Conservation (phyloP, 2,888 invertebrate genomes). For the Glomeris marginata region DNA sequence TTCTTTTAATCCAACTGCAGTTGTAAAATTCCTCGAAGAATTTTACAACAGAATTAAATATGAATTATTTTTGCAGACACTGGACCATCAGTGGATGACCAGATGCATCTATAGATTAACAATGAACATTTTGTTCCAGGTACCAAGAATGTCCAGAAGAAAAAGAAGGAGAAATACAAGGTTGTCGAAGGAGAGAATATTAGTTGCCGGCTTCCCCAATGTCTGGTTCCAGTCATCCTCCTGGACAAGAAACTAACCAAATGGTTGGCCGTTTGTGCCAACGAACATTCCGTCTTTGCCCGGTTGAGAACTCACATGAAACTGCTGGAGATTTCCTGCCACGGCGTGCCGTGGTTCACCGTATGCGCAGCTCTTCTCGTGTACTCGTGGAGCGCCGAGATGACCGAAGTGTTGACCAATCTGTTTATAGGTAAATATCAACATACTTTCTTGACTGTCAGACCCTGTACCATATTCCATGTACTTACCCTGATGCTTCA, state of each 20-base stretch:
- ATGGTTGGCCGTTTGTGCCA: slow-evolving; percentile 9
- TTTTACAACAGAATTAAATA: no score
- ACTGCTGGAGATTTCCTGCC: slow-evolving; percentile 56
- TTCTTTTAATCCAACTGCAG: no score
- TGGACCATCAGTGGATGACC: no score
- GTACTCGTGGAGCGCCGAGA: slow-evolving; percentile 48
- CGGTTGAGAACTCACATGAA: slow-evolving; percentile 32
- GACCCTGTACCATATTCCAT: background rate
- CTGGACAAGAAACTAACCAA: slow-evolving; percentile 10
- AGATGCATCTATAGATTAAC: no score
- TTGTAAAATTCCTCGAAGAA: no score
- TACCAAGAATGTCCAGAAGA: no score
- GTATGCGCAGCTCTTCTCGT: slow-evolving; percentile 62
- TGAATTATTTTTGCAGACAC: no score
- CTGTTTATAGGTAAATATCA: slow-evolving; percentile 54
- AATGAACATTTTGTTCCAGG: no score
- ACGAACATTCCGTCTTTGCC: background rate
- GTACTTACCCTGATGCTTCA: background rate
- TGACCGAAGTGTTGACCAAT: slow-evolving; percentile 71
- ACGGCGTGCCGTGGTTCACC: slow-evolving; percentile 73
- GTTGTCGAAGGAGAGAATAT: no score
- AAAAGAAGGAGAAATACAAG: no score
- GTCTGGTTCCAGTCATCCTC: background rate
- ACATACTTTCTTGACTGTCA: background rate
- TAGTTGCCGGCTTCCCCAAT: no score